Percentiles rank a stretch among this genome's conserved stretches.
These are phyloP conservation scores for Champsocephalus esox DNA, from an alignment of 2,797 vertebrate genomes.

Conservation along the genomic window DNA sequence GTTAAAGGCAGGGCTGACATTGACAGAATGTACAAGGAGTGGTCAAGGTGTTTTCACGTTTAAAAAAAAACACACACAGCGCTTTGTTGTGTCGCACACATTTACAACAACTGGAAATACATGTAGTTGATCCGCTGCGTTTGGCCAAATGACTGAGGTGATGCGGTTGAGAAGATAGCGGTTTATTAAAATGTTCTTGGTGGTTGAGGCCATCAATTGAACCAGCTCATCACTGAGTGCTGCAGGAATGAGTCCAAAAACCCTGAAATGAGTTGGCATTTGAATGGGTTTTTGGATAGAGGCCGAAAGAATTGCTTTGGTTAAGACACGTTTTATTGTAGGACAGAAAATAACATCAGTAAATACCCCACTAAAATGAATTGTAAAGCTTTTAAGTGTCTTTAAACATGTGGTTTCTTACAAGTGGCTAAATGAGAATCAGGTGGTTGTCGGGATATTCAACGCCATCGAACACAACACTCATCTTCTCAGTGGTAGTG, in stretches of 20 bases:
- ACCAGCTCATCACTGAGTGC: neutral
- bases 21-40: slow-evolving; percentile 74
- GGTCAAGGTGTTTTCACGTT: slow-evolving; percentile 48
- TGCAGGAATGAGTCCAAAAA: too few species aligned
- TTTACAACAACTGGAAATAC: neutral
- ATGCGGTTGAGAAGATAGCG: neutral
- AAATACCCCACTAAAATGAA: too few species aligned
- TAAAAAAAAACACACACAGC: neutral
- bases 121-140: slow-evolving; percentile 23
- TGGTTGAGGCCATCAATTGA: neutral
- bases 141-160: slow-evolving; percentile 7
- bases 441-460: too few species aligned
- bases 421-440: too few species aligned
- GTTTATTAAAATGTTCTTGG: neutral
- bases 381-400: too few species aligned
- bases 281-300: neutral
- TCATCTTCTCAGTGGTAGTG: too few species aligned
- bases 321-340: neutral
- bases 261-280: too few species aligned
- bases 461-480: too few species aligned
- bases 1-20: slow-evolving; percentile 74
- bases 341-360: too few species aligned
- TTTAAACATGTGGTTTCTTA: too few species aligned
- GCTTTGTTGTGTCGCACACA: neutral
- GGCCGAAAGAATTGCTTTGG: neutral